Percentiles rank a stretch among this genome's conserved stretches.
These are phyloP conservation scores for Julus scandinavius DNA, from an alignment of 2,888 invertebrate species.

Conservation along the genomic window DNA sequence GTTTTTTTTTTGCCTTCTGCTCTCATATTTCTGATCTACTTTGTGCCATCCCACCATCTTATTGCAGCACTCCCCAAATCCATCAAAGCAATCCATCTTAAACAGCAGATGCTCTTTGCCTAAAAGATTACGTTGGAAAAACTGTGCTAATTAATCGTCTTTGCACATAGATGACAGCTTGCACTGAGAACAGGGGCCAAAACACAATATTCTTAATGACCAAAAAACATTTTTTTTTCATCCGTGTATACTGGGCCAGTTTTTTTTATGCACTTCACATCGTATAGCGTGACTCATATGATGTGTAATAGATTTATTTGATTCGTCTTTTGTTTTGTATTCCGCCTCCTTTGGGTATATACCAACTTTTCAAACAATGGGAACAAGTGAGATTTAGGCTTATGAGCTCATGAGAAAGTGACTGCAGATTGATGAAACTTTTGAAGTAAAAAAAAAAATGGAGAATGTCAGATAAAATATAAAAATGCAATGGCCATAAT, in stretches of 20 bases:
- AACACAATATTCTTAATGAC: conserved; percentile 43
- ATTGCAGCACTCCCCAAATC: conserved; percentile 49
- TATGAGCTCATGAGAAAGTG: neutral
- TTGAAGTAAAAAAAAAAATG: neutral
- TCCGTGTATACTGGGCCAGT: neutral
- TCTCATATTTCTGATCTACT: conserved; percentile 46
- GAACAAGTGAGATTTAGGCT: conserved; percentile 15
- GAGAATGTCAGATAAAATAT: conserved; percentile 1
- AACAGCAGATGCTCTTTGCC: conserved; percentile 51
- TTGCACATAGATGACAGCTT: conserved; percentile 51
- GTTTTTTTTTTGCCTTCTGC: neutral
- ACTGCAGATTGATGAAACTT: conserved; percentile 43
- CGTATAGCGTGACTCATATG: conserved; percentile 37
- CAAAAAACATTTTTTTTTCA: conserved; percentile 24
- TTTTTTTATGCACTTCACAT: conserved; percentile 22
- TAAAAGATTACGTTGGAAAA: conserved; percentile 50
- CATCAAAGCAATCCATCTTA: conserved; percentile 50
- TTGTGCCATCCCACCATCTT: conserved; percentile 16
- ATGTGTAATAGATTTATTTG: conserved; percentile 39
- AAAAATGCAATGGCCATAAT: conserved; percentile 36
- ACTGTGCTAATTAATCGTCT: conserved; percentile 51
- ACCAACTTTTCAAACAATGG: neutral
- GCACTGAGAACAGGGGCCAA: conserved; percentile 47
- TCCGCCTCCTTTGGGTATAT: neutral
- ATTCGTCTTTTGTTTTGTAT: conserved; percentile 31